Evolutionary conservation across 2,797 vertebrate species (phyloP).

Genomic region (Ctenochaetus hawaiiensis): DNA sequence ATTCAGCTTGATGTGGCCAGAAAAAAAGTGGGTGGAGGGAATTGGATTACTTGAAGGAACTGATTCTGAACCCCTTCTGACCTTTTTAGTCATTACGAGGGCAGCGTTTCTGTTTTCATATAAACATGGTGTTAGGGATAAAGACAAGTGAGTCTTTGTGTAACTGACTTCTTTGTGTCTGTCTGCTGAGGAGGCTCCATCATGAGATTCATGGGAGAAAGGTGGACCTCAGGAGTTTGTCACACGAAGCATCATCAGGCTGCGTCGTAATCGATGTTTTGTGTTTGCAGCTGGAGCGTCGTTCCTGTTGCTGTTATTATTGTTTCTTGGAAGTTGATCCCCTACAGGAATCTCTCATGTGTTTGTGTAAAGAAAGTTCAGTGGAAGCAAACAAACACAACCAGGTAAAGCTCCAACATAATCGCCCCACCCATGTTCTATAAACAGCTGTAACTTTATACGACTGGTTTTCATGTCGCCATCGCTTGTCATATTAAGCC

Average conservation of each 20-base stretch:
- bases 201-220: constrained; percentile 12
- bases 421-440: constrained; percentile 6
- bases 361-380: constrained; percentile 26
- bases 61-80: constrained; percentile 55
- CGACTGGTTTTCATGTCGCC: constrained; percentile 24
- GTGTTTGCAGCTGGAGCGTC: not conserved
- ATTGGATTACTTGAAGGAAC: constrained; percentile 24
- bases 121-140: constrained; percentile 36
- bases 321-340: not conserved
- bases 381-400: constrained; percentile 36
- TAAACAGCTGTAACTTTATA: constrained; percentile 41
- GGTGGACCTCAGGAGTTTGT: constrained; percentile 23
- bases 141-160: constrained; percentile 52
- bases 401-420: constrained; percentile 32
- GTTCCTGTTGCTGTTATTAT: not conserved
- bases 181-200: constrained; percentile 23
- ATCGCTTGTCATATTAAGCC: constrained; percentile 51
- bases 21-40: not conserved
- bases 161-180: constrained; percentile 37
- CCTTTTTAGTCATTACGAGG: constrained; percentile 35
- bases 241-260: not conserved
- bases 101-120: constrained; percentile 56
- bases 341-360: not conserved
- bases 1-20: constrained; percentile 11
- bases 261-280: too few relatives aligned